A percentile compares a stretch with the other conserved stretches of the same genome.
These are phyloP conservation scores for Alviniconcha strummeri DNA, from an alignment of 2,888 invertebrate species.

Conservation along the genomic window DNA sequence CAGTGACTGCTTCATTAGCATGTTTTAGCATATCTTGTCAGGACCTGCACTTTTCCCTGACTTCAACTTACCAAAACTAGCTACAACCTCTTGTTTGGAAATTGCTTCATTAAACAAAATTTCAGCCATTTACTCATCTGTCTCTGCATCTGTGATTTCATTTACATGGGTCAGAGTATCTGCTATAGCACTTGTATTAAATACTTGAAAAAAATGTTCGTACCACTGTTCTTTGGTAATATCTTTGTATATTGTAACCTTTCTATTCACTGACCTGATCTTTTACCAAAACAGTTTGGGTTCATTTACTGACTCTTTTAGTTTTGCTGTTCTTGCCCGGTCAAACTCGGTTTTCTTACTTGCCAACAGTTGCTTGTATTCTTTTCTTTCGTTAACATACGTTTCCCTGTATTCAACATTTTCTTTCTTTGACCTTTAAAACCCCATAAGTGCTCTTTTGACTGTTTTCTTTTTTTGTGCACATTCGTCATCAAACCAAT, in stretches of 20 bases:
- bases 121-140: neutral
- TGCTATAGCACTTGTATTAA: neutral
- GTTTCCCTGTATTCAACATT: neutral
- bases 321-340: neutral
- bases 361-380: neutral
- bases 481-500: neutral
- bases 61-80: neutral
- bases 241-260: neutral
- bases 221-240: neutral
- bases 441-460: neutral
- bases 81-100: neutral
- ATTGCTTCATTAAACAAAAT: neutral
- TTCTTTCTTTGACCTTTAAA: neutral
- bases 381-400: neutral
- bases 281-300: neutral
- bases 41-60: neutral
- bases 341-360: neutral
- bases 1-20: neutral
- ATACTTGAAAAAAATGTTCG: neutral
- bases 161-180: neutral
- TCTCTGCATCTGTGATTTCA: neutral
- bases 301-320: neutral
- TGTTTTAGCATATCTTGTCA: conserved; percentile 5
- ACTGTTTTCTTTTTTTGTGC: neutral
- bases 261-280: neutral